A percentile compares a stretch with the other conserved stretches of the same genome.
Conservation (phyloP, 2,888 invertebrate genomes). For the Periphyllus acericola region DNA sequence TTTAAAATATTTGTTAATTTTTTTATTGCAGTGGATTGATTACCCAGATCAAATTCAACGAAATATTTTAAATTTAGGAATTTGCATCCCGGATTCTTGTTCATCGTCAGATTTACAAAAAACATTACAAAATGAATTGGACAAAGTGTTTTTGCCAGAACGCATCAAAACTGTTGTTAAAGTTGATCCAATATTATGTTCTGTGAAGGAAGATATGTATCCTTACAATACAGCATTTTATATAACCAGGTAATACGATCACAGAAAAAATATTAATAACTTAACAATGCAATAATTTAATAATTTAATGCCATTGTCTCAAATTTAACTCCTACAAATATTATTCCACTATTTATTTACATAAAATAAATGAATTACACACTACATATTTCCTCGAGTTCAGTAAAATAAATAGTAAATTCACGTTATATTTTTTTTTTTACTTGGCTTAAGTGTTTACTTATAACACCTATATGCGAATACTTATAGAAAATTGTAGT, state of each 20-base stretch:
- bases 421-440: too few relatives aligned
- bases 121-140: conserved; percentile 64
- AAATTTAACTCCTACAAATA: too few relatives aligned
- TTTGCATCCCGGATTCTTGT: conserved; percentile 64
- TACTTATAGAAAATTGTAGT: too few relatives aligned
- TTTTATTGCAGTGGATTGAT: conserved; percentile 37
- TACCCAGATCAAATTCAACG: conserved; percentile 30
- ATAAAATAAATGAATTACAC: too few relatives aligned
- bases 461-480: too few relatives aligned
- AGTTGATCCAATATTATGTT: conserved; percentile 56
- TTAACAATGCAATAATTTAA: background rate
- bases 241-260: conserved; percentile 52
- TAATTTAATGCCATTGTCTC: background rate
- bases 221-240: conserved; percentile 40
- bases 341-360: too few relatives aligned
- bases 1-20: background rate
- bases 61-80: conserved; percentile 63
- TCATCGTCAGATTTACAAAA: conserved; percentile 62
- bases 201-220: conserved; percentile 19
- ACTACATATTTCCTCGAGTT: too few relatives aligned
- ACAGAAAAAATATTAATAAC: background rate
- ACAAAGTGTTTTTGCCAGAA: conserved; percentile 47
- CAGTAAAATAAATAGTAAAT: too few relatives aligned
- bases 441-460: too few relatives aligned
- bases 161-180: conserved; percentile 37